A percentile compares a stretch with the other conserved stretches of the same genome.
phyloP scores from a whole-genome alignment of 2,797 vertebrate genomes.

The Acipenser transmontanus region DNA sequence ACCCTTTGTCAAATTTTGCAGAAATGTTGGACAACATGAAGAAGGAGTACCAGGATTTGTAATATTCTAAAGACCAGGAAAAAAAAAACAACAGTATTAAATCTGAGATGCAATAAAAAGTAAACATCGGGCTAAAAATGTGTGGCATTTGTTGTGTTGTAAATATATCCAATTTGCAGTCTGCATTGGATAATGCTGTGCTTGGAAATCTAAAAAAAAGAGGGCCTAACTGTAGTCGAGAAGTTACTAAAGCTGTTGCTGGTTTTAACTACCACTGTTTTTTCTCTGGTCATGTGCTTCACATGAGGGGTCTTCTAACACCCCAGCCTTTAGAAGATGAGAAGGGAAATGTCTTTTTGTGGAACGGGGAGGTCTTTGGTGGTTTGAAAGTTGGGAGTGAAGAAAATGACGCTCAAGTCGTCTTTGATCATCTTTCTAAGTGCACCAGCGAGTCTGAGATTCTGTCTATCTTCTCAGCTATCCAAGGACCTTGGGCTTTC shows the following conservation, averaged over 20 bases:
- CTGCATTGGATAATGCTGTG: constrained; percentile 35
- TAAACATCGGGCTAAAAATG: constrained; percentile 48
- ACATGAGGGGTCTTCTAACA: constrained; percentile 74
- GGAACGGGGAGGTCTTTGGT: constrained; percentile 90
- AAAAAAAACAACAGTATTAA: no score
- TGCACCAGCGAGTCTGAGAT: constrained; percentile 58
- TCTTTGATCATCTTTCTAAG: constrained; percentile 58
- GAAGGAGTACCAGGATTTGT: constrained; percentile 74
- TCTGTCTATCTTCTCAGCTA: constrained; percentile 59
- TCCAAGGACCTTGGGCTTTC: constrained; percentile 83
- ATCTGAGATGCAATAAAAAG: neutral
- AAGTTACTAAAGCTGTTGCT: constrained; percentile 39
- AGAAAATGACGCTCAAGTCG: constrained; percentile 75
- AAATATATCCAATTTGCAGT: constrained; percentile 41
- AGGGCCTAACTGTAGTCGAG: constrained; percentile 65
- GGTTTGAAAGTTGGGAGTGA: constrained; percentile 59
- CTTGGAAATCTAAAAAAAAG: constrained; percentile 57
- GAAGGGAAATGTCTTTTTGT: constrained; percentile 72
- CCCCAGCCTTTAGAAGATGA: constrained; percentile 76
- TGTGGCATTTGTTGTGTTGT: constrained; percentile 85
- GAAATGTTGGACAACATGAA: constrained; percentile 77
- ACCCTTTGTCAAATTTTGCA: constrained; percentile 32
- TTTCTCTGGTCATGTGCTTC: constrained; percentile 86
- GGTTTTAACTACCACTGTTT: constrained; percentile 53
- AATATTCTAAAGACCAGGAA: constrained; percentile 21